These are phyloP conservation scores for Aspidoscelis tigris DNA, from an alignment of 2,113 vertebrate genomes.

Conservation along the genomic window DNA sequence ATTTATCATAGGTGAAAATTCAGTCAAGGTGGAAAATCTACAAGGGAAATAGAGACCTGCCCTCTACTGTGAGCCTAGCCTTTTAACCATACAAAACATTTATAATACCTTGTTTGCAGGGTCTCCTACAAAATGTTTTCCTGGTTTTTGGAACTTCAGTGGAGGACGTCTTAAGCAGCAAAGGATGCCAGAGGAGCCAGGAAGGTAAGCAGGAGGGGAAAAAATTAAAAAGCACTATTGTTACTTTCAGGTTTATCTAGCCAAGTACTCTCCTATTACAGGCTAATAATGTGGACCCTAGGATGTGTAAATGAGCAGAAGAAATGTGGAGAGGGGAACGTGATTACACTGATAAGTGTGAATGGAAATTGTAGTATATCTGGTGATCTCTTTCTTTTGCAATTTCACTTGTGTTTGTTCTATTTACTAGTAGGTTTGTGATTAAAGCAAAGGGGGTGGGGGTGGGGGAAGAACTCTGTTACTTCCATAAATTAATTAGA, in stretches of 20 bases:
- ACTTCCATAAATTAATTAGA: not conserved
- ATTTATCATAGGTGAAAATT: not conserved
- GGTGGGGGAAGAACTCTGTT: not conserved
- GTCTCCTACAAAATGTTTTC: constrained; percentile 90
- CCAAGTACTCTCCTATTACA: not conserved
- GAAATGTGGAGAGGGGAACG: not conserved
- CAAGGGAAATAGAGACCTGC: not conserved
- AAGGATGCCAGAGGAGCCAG: constrained; percentile 86
- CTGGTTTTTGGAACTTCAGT: constrained; percentile 88
- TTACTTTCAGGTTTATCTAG: not conserved
- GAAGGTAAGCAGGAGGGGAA: constrained; percentile 77
- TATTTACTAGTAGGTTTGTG: not conserved
- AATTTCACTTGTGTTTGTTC: not conserved
- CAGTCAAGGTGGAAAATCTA: not conserved
- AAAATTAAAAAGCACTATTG: not conserved
- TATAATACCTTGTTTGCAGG: constrained; percentile 75
- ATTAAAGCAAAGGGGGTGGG: not conserved
- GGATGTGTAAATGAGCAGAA: not conserved
- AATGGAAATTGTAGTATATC: not conserved
- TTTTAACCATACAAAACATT: not conserved
- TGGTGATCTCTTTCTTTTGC: not conserved
- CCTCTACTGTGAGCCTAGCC: not conserved
- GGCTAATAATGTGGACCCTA: not conserved
- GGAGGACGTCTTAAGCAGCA: constrained; percentile 86
- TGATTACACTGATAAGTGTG: not conserved